These are phyloP conservation scores for Apamea epomidion DNA, from an alignment of 2,888 invertebrate species.

Conservation along the genomic window DNA sequence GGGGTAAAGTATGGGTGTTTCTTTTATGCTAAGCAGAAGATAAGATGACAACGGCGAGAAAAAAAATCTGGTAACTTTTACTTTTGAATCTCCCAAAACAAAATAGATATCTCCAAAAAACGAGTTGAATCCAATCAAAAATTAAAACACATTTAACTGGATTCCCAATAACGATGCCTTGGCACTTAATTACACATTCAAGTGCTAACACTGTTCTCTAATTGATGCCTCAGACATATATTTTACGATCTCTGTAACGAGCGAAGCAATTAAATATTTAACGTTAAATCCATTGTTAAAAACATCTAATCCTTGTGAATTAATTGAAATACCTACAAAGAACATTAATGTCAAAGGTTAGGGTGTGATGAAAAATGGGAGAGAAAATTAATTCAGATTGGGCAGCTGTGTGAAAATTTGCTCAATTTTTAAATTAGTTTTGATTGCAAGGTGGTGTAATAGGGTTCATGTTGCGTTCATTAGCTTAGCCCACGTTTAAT, in stretches of 20 bases:
- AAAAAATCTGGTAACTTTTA: background rate
- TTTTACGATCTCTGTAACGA: conserved; percentile 78
- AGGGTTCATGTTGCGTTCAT: conserved; percentile 32
- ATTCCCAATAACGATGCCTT: conserved; percentile 74
- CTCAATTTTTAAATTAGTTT: conserved; percentile 49
- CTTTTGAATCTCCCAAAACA: background rate
- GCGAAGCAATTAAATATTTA: conserved; percentile 79
- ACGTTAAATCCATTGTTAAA: conserved; percentile 69
- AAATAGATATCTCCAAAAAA: conserved; percentile 3
- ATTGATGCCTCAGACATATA: conserved; percentile 79
- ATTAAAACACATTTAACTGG: conserved; percentile 67
- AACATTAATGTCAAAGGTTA: conserved; percentile 64
- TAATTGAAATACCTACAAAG: conserved; percentile 69
- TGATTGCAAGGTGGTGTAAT: conserved; percentile 46
- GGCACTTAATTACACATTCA: conserved; percentile 80
- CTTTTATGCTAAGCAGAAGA: background rate
- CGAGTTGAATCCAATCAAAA: conserved; percentile 33
- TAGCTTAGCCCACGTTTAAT: conserved; percentile 29
- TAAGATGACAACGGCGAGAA: background rate
- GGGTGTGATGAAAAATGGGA: conserved; percentile 57
- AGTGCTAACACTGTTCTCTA: conserved; percentile 76
- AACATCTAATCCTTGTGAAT: conserved; percentile 70
- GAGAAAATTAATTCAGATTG: conserved; percentile 46
- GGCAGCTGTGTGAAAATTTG: conserved; percentile 39
- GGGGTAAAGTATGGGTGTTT: background rate